phyloP scores from a whole-genome alignment of 2,797 vertebrate genomes.

The Pachyuromys duprasi region DNA sequence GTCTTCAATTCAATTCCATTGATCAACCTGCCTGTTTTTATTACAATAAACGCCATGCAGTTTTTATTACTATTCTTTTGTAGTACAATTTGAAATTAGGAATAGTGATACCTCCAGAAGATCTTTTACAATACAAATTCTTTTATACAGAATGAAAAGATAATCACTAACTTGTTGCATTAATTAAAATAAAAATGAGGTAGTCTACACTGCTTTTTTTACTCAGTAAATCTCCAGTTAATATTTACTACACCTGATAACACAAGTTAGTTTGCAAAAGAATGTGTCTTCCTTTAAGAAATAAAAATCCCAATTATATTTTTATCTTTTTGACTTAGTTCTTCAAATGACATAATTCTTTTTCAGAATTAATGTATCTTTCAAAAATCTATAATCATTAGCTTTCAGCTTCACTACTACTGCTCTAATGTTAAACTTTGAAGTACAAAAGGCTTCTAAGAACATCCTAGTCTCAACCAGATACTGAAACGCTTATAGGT shows the following conservation, averaged over 20 bases:
- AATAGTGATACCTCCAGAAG: too few species aligned
- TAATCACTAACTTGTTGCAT: too few species aligned
- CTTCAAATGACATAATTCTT: conserved; percentile 80
- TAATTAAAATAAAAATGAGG: too few species aligned
- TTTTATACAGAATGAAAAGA: too few species aligned
- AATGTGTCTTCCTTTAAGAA: conserved; percentile 72
- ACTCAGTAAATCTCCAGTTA: conserved; percentile 77
- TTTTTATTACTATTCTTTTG: too few species aligned
- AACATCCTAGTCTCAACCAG: conserved; percentile 86
- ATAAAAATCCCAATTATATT: conserved; percentile 72
- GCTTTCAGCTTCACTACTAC: conserved; percentile 88
- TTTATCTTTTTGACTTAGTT: conserved; percentile 71
- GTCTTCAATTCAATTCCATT: too few species aligned
- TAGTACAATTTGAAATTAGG: too few species aligned
- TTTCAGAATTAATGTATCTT: conserved; percentile 87
- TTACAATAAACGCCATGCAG: too few species aligned
- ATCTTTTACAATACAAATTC: too few species aligned
- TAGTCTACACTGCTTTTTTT: conserved; percentile 27
- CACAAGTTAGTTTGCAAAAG: conserved; percentile 61
- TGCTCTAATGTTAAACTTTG: conserved; percentile 88
- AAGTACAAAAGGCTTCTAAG: conserved; percentile 88
- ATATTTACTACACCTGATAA: conserved; percentile 73
- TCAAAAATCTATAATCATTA: conserved; percentile 88
- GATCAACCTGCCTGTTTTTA: too few species aligned
- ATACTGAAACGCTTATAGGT: conserved; percentile 87